phyloP scores from a whole-genome alignment of 2,797 vertebrate species.

The Pygocentrus nattereri region DNA sequence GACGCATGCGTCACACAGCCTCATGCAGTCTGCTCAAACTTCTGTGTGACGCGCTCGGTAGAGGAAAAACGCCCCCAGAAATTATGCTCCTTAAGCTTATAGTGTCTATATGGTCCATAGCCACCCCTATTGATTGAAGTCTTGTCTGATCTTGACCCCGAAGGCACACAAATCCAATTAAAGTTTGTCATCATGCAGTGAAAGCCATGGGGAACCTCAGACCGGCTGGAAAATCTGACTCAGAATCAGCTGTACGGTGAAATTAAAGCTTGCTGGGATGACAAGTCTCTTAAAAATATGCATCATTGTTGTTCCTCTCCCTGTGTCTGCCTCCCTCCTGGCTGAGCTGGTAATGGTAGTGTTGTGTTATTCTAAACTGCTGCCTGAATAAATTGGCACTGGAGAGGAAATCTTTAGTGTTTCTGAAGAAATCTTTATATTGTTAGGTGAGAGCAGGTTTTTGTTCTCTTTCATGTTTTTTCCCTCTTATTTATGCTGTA shows the following conservation, averaged over 20 bases:
- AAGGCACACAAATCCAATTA: slow-evolving; percentile 88
- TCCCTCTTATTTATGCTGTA: background rate
- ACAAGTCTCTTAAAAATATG: slow-evolving; percentile 40
- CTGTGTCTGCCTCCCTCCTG: slow-evolving; percentile 20
- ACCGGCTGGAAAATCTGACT: background rate
- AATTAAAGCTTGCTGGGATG: slow-evolving; percentile 33
- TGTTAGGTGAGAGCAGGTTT: background rate
- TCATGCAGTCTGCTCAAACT: slow-evolving; percentile 66
- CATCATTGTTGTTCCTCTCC: slow-evolving; percentile 37
- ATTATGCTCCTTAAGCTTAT: slow-evolving; percentile 61
- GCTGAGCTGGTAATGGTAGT: slow-evolving; percentile 29
- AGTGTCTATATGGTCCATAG: slow-evolving; percentile 85
- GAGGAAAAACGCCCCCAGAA: slow-evolving; percentile 5
- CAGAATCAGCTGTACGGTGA: slow-evolving; percentile 5
- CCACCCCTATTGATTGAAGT: slow-evolving; percentile 85
- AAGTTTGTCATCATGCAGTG: slow-evolving; percentile 85
- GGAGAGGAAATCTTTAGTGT: background rate
- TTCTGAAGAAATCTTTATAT: slow-evolving; percentile 13
- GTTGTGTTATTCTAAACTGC: background rate
- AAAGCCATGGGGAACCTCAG: slow-evolving; percentile 20
- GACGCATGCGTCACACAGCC: slow-evolving; percentile 83
- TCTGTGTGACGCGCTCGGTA: slow-evolving; percentile 18
- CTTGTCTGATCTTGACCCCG: slow-evolving; percentile 85
- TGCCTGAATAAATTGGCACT: background rate
- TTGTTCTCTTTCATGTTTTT: background rate